phyloP scores from a whole-genome alignment of 2,113 vertebrate genomes.

The Conger conger region DNA sequence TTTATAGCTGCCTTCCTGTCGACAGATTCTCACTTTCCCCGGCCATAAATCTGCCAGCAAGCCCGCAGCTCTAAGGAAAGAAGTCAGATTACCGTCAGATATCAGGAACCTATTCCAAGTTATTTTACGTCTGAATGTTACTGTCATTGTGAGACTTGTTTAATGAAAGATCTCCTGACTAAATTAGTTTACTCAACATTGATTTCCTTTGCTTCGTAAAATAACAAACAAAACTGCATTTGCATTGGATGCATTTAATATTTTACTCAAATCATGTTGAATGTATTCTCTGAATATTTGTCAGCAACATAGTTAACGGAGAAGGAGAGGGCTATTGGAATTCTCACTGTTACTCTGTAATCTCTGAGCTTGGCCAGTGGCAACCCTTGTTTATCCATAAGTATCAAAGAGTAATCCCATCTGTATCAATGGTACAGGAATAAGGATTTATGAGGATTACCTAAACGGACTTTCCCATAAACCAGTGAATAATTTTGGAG shows the following conservation, averaged over 20 bases:
- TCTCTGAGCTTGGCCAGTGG: slow-evolving; percentile 37
- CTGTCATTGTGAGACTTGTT: no score
- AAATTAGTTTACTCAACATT: no score
- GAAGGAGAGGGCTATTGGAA: background rate
- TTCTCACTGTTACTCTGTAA: background rate
- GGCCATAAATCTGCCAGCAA: background rate
- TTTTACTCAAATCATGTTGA: no score
- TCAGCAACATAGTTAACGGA: background rate
- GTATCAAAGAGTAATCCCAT: slow-evolving; percentile 53
- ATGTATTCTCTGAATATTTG: no score
- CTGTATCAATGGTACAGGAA: slow-evolving; percentile 53
- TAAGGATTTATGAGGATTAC: slow-evolving; percentile 53
- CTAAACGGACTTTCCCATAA: slow-evolving; percentile 47
- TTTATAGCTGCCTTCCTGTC: background rate
- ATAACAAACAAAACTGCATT: background rate
- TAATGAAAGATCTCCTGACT: no score
- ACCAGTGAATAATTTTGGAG: slow-evolving; percentile 39
- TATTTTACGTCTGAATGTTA: background rate
- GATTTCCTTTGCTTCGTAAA: background rate
- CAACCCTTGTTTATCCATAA: slow-evolving; percentile 49
- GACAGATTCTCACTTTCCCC: background rate
- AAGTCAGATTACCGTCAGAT: background rate
- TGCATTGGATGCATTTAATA: no score
- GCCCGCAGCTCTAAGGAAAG: background rate
- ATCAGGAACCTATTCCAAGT: background rate